Percentiles rank a stretch among this genome's conserved stretches.
These are phyloP conservation scores for Acanthurus leucopareius DNA, from an alignment of 2,797 vertebrate genomes.

Conservation along the genomic window DNA sequence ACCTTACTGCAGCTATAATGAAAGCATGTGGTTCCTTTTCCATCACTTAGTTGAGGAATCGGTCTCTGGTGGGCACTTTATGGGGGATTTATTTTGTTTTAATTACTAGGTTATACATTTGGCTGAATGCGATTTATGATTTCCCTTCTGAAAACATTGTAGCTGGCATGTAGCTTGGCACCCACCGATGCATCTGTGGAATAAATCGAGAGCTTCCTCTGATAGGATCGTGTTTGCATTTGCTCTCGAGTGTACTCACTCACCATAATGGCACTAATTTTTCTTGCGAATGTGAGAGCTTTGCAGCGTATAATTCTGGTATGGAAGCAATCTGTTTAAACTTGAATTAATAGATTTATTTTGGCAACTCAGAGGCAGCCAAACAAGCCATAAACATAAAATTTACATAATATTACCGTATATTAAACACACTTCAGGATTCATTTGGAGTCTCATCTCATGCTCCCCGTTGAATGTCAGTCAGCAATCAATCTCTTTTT, in stretches of 20 bases:
- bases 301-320: conserved; percentile 27
- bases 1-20: conserved; percentile 50
- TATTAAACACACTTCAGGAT: neutral
- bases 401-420: neutral
- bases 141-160: conserved; percentile 61
- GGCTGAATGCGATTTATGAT: conserved; percentile 74
- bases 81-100: conserved; percentile 78
- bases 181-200: conserved; percentile 52
- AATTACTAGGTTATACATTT: conserved; percentile 77
- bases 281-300: conserved; percentile 55
- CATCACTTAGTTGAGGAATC: conserved; percentile 68
- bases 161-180: conserved; percentile 67
- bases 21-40: conserved; percentile 55
- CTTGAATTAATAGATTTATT: neutral
- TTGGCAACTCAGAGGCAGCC: neutral
- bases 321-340: conserved; percentile 13
- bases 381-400: conserved; percentile 1
- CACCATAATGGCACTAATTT: conserved; percentile 62
- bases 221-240: conserved; percentile 71
- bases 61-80: conserved; percentile 56
- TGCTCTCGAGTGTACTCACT: conserved; percentile 60
- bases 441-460: neutral
- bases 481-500: neutral
- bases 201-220: conserved; percentile 70
- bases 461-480: neutral